These are phyloP conservation scores for Muscicapa adusta DNA, from an alignment of 2,113 vertebrate species.

Conservation along the genomic window DNA sequence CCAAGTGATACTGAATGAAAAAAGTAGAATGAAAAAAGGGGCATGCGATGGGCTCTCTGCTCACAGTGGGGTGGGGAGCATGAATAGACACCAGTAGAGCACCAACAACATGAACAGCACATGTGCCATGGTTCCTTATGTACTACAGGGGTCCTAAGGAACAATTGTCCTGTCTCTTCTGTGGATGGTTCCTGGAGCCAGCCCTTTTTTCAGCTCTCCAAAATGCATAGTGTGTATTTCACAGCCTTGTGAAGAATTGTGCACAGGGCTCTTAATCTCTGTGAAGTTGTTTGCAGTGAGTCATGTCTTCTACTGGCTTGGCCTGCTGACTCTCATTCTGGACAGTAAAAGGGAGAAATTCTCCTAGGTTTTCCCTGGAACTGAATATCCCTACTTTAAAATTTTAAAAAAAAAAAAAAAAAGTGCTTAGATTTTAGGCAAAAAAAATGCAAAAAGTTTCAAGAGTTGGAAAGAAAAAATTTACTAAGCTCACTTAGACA, in stretches of 20 bases:
- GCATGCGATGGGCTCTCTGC: neutral
- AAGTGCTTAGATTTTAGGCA: neutral
- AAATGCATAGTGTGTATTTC: neutral
- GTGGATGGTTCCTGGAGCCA: neutral
- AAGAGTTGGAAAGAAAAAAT: neutral
- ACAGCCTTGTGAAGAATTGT: neutral
- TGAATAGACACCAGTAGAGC: neutral
- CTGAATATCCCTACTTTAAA: neutral
- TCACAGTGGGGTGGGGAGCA: accelerated
- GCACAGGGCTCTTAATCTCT: neutral
- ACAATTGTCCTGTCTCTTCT: neutral
- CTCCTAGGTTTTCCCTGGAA: neutral
- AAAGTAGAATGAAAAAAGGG: too few species aligned
- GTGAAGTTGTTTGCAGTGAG: neutral
- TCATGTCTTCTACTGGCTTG: neutral
- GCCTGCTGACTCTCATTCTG: neutral
- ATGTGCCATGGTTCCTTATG: accelerated
- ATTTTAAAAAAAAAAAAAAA: neutral
- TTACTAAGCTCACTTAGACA: neutral
- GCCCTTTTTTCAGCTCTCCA: neutral
- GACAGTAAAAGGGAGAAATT: neutral
- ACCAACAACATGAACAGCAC: accelerated
- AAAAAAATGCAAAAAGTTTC: neutral
- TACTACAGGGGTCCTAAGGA: accelerated
- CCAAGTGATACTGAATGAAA: too few species aligned